Evolutionary conservation across 2,113 vertebrate species (phyloP).

Genomic region (Pipra filicauda): DNA sequence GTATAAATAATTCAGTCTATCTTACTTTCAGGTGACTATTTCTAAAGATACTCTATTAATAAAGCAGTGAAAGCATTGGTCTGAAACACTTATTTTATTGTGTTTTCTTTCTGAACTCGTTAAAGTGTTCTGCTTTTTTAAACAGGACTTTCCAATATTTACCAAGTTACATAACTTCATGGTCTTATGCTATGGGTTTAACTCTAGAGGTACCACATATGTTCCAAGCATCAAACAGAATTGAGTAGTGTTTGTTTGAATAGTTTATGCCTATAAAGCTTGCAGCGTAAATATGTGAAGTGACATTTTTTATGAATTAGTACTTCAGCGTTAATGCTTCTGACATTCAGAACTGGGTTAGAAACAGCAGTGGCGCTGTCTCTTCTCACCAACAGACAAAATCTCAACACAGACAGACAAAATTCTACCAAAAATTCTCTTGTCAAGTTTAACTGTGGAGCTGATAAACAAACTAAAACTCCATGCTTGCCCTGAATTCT

Average conservation of each 20-base stretch:
- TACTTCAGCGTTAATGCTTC: not conserved
- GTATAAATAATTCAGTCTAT: not conserved
- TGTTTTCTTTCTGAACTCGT: constrained; percentile 37
- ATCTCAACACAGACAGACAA: not conserved
- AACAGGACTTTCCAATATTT: not conserved
- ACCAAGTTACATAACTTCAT: not conserved
- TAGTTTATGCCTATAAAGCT: not conserved
- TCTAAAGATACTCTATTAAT: constrained; percentile 13
- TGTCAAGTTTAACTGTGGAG: not conserved
- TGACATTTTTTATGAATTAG: not conserved
- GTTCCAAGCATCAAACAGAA: not conserved
- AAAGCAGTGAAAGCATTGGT: constrained; percentile 35
- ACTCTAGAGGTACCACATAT: not conserved
- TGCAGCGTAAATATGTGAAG: not conserved
- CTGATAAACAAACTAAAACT: not conserved
- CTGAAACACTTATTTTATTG: constrained; percentile 33
- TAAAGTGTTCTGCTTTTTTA: not conserved
- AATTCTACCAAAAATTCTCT: not conserved
- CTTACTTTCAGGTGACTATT: constrained; percentile 2
- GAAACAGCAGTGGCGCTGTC: not conserved
- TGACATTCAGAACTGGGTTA: not conserved
- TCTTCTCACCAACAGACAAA: not conserved
- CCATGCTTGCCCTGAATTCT: not conserved
- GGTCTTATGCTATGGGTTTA: not conserved
- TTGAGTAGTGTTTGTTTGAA: not conserved